These are phyloP conservation scores for Micropterix aruncella DNA, from an alignment of 2,888 invertebrate genomes.

Conservation along the genomic window DNA sequence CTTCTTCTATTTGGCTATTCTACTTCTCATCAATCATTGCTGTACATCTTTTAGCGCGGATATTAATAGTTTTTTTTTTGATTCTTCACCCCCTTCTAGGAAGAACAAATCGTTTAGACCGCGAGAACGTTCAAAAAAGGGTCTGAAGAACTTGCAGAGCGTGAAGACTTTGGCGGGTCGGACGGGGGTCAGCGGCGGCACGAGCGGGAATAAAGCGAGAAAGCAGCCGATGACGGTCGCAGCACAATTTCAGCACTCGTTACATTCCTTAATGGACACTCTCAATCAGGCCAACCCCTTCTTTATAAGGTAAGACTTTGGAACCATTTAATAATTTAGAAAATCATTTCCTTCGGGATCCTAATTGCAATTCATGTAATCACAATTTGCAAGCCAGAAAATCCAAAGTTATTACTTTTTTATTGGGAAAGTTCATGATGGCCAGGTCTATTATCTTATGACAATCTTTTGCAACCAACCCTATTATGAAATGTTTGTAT, in stretches of 20 bases:
- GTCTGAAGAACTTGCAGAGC: conserved; percentile 79
- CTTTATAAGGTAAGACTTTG: conserved; percentile 41
- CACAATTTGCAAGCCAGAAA: no score
- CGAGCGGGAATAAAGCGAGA: conserved; percentile 27
- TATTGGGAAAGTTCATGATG: no score
- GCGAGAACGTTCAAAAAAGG: conserved; percentile 73
- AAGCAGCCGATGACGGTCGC: conserved; percentile 88
- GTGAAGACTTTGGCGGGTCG: conserved; percentile 81
- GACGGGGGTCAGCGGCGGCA: conserved; percentile 44
- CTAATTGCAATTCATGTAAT: no score
- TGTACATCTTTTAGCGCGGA: neutral
- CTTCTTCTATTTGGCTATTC: conserved; percentile 1
- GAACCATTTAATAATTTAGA: no score
- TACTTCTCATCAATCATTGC: neutral
- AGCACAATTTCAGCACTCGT: conserved; percentile 87
- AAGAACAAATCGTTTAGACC: conserved; percentile 88
- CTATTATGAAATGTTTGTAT: no score
- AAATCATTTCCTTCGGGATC: no score
- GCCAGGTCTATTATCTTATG: no score
- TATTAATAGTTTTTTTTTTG: neutral
- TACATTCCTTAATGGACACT: conserved; percentile 86
- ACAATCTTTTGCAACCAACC: no score
- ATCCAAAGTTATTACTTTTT: no score
- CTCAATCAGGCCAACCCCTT: conserved; percentile 61
- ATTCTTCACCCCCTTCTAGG: conserved; percentile 37